phyloP scores from a whole-genome alignment of 2,797 vertebrate species.

The Peromyscus aztecus region DNA sequence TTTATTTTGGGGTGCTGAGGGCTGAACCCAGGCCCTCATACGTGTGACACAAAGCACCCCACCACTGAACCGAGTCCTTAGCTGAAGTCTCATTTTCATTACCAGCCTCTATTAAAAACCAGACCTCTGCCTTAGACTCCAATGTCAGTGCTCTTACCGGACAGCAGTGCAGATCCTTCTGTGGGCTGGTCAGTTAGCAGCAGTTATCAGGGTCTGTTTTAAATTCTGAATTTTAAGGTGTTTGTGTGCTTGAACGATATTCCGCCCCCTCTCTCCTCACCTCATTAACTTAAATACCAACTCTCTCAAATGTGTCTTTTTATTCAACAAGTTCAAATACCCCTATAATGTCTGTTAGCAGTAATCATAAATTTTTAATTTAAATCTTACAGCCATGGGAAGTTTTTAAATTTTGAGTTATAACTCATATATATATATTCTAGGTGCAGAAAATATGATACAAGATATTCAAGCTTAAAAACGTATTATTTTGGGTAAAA shows the following conservation, averaged over 20 bases:
- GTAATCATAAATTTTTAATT: conserved; percentile 54
- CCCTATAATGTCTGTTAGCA: conserved; percentile 34
- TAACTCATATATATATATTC: conserved; percentile 7
- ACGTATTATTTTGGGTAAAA: not conserved
- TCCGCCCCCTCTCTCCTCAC: not conserved
- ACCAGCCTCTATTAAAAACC: not conserved
- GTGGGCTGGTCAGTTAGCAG: not conserved
- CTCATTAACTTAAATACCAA: not conserved
- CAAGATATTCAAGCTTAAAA: conserved; percentile 58
- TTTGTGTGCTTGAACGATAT: not conserved
- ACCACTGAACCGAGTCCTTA: not conserved
- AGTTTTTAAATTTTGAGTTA: conserved; percentile 43
- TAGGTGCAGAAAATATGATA: conserved; percentile 35
- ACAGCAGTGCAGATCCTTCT: not conserved
- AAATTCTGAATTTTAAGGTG: not conserved
- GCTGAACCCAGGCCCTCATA: not conserved
- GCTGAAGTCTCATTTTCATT: not conserved
- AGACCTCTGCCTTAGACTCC: not conserved
- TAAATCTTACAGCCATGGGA: conserved; percentile 33
- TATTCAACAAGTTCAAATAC: conserved; percentile 50
- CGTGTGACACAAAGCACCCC: no score
- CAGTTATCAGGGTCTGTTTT: not conserved
- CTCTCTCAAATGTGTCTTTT: conserved; percentile 59
- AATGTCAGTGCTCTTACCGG: not conserved
- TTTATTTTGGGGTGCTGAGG: not conserved